These are phyloP conservation scores for Podarcis raffonei DNA, from an alignment of 2,113 vertebrate species.

Conservation along the genomic window DNA sequence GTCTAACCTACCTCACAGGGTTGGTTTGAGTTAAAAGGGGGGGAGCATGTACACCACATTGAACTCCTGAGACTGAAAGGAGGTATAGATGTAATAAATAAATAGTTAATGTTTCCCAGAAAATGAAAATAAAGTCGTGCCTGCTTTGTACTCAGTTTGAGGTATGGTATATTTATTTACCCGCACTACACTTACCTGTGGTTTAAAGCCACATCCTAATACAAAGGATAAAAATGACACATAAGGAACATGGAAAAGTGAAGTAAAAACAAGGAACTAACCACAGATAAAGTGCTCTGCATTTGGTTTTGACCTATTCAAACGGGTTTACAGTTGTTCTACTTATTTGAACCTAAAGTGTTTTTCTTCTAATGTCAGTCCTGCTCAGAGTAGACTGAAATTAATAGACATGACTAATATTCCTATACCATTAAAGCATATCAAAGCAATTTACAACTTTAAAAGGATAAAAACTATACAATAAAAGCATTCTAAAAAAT, in stretches of 20 bases:
- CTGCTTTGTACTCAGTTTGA: neutral
- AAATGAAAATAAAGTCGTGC: neutral
- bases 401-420: no score
- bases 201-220: constrained; percentile 14
- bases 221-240: neutral
- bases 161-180: neutral
- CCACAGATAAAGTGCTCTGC: neutral
- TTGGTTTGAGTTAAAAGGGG: no score
- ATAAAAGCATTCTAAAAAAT: no score
- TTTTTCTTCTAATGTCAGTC: no score
- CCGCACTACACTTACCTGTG: neutral
- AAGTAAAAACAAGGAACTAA: constrained; percentile 23
- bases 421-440: no score
- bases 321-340: neutral
- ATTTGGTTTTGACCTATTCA: constrained; percentile 25
- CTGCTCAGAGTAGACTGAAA: no score
- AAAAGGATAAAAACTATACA: no score
- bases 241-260: constrained; percentile 22
- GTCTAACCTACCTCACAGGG: no score
- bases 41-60: no score
- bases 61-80: no score
- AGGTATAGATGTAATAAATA: no score
- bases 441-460: no score
- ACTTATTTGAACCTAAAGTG: constrained; percentile 23
- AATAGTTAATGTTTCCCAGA: neutral